phyloP scores from a whole-genome alignment of 2,888 invertebrate genomes.

The Hirtodrosophila trivittata region DNA sequence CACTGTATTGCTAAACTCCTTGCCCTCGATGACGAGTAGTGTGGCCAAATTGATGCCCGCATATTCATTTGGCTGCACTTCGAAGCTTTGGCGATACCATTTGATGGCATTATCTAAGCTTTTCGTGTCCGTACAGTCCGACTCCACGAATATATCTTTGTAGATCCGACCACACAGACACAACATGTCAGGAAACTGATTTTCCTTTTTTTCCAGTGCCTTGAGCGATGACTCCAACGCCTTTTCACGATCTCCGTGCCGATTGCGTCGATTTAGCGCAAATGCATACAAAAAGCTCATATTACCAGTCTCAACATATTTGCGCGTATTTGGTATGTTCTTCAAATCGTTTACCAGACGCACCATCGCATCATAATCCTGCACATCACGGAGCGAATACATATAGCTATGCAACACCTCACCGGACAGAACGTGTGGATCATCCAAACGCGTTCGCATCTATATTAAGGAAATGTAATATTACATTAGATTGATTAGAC shows the following conservation, averaged over 20 bases:
- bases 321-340: slow-evolving; percentile 94
- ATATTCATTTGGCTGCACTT: slow-evolving; percentile 99
- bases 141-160: slow-evolving; percentile 98
- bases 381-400: slow-evolving; percentile 95
- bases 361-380: slow-evolving; percentile 99
- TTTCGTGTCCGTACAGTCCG: slow-evolving; percentile 93
- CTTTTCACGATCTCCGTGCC: slow-evolving; percentile 96
- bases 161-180: slow-evolving; percentile 99
- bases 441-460: slow-evolving; percentile 96
- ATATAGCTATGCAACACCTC: slow-evolving; percentile 98
- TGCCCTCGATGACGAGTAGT: slow-evolving; percentile 96
- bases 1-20: slow-evolving; percentile 95
- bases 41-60: slow-evolving; percentile 99
- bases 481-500: background rate
- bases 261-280: slow-evolving; percentile 97
- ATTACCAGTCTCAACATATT: slow-evolving; percentile 94
- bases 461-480: slow-evolving; percentile 77
- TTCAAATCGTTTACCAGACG: slow-evolving; percentile 96
- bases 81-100: slow-evolving; percentile 99
- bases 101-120: slow-evolving; percentile 96
- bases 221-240: slow-evolving; percentile 96
- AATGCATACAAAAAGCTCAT: slow-evolving; percentile 98
- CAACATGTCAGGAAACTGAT: slow-evolving; percentile 97
- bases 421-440: slow-evolving; percentile 97
- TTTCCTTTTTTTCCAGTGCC: slow-evolving; percentile 96